Conservation (phyloP, 2,888 invertebrate genomes). For the Elysia crispata region DNA sequence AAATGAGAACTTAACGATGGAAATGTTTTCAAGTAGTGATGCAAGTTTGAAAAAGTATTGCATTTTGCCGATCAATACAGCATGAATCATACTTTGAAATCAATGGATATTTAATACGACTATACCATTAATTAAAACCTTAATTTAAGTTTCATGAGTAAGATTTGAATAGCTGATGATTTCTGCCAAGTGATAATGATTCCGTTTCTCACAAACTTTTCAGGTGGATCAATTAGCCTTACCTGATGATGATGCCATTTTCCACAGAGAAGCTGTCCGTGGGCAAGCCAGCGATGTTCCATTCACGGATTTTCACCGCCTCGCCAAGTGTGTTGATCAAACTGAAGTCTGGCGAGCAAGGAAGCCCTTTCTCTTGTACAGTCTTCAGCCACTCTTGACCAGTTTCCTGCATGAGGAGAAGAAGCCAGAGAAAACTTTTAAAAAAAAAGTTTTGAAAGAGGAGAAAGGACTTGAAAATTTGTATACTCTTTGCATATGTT, state of each 20-base stretch:
- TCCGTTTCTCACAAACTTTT: no score
- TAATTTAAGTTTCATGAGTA: no score
- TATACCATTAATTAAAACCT: no score
- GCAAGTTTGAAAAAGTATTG: no score
- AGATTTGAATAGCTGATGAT: no score
- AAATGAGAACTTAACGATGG: no score
- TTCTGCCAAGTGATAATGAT: no score
- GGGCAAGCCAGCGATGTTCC: constrained; percentile 79
- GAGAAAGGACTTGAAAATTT: neutral
- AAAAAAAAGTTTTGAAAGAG: neutral
- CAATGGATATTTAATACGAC: no score
- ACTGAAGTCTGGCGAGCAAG: constrained; percentile 87
- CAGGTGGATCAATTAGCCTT: no score
- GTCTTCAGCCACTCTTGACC: constrained; percentile 86
- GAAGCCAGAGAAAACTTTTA: neutral
- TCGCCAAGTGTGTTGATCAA: constrained; percentile 79
- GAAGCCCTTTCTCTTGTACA: constrained; percentile 85
- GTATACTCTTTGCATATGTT: neutral
- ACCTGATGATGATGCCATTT: constrained; percentile 78
- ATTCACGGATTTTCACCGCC: constrained; percentile 77
- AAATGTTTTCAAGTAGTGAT: no score
- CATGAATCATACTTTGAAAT: no score
- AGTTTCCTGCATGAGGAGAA: constrained; percentile 79
- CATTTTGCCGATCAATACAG: no score
- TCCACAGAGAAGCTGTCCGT: constrained; percentile 79